Conservation (phyloP, 2,797 vertebrate genomes). For the Diplodus sargus region DNA sequence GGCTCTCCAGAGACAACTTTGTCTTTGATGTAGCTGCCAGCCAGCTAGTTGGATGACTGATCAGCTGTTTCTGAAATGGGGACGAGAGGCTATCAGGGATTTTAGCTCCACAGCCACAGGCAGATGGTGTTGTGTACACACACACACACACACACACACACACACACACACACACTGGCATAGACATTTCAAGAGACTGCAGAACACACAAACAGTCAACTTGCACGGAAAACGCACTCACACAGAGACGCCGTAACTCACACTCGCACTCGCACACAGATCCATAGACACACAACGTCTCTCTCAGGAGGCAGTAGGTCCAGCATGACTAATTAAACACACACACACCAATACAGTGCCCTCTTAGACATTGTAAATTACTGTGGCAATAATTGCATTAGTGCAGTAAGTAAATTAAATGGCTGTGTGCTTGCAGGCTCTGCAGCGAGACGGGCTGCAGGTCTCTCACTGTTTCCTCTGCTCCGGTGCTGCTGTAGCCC, state of each 20-base stretch:
- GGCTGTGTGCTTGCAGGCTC: conserved; percentile 60
- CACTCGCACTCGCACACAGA: conserved; percentile 28
- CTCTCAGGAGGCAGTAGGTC: conserved; percentile 56
- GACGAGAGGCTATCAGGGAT: conserved; percentile 77
- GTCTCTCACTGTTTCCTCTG: conserved; percentile 52
- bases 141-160: conserved; percentile 50
- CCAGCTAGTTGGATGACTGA: conserved; percentile 77
- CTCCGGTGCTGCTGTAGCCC: conserved; percentile 39
- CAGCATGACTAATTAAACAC: conserved; percentile 66
- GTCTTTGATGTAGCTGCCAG: conserved; percentile 80
- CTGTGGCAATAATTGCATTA: conserved; percentile 80
- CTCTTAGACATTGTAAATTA: conserved; percentile 74
- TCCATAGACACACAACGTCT: conserved; percentile 50
- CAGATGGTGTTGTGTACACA: conserved; percentile 79
- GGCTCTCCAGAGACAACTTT: conserved; percentile 69
- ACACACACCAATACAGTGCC: conserved; percentile 45
- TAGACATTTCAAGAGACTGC: conserved; percentile 53
- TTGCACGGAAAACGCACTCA: conserved; percentile 25
- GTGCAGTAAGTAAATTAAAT: conserved; percentile 80
- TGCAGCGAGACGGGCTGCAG: conserved; percentile 57
- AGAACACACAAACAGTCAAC: conserved; percentile 37
- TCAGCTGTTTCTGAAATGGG: conserved; percentile 80
- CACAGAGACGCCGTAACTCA: conserved; percentile 20
- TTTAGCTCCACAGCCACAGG: conserved; percentile 73
- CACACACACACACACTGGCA: conserved; percentile 25